phyloP scores from a whole-genome alignment of 1,140 invertebrate species.

The Heliothis subflexa region DNA sequence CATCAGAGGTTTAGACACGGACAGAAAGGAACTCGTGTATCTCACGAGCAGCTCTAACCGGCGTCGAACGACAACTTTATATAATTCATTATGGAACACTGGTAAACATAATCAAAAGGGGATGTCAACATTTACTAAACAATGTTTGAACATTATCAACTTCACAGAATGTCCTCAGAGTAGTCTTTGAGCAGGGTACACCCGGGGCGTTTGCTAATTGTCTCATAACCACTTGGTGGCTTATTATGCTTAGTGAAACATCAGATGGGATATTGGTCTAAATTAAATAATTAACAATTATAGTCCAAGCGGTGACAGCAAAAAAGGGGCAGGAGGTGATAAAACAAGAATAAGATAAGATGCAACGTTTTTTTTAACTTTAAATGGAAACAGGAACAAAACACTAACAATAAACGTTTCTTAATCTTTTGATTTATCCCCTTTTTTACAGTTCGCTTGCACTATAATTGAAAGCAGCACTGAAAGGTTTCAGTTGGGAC shows the following conservation, averaged over 20 bases:
- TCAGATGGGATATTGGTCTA: neutral
- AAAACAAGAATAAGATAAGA: too few relatives aligned
- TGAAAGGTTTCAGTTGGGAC: neutral
- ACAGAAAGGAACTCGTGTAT: constrained; percentile 20
- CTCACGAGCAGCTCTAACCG: constrained; percentile 9
- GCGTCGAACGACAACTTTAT: neutral
- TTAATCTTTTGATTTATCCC: too few relatives aligned
- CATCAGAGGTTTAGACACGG: constrained; percentile 37
- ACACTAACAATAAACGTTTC: too few relatives aligned
- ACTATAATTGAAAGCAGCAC: neutral
- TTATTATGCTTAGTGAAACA: neutral
- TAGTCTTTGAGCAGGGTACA: neutral
- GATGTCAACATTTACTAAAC: constrained; percentile 28
- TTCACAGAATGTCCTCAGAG: constrained; percentile 32
- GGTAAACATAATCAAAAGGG: constrained; percentile 33
- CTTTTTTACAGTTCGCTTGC: too few relatives aligned
- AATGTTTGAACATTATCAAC: constrained; percentile 35
- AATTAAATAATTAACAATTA: too few relatives aligned
- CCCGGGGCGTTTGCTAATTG: constrained; percentile 21
- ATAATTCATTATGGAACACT: constrained; percentile 11
- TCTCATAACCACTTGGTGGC: neutral
- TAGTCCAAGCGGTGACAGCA: too few relatives aligned
- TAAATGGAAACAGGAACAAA: too few relatives aligned
- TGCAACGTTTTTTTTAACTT: too few relatives aligned
- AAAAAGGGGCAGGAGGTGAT: too few relatives aligned